These are phyloP conservation scores for Ochropleura plecta DNA, from an alignment of 2,888 invertebrate genomes.

Conservation along the genomic window DNA sequence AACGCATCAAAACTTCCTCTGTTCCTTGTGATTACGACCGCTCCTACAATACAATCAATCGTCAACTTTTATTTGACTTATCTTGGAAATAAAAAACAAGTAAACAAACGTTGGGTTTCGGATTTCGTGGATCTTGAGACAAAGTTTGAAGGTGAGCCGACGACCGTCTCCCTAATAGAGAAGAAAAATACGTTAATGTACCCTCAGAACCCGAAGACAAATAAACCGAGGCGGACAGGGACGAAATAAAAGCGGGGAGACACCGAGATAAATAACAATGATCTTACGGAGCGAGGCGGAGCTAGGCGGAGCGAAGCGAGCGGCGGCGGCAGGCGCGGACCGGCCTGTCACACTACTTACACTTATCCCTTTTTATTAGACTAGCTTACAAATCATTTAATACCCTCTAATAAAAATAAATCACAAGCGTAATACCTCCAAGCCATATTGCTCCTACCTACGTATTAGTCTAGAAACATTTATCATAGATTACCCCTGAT, in stretches of 20 bases:
- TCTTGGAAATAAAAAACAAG: conserved; percentile 87
- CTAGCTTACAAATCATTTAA: conserved; percentile 71
- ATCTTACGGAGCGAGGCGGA: conserved; percentile 79
- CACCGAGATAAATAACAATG: conserved; percentile 89
- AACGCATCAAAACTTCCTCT: conserved; percentile 78
- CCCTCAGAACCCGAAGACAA: conserved; percentile 89
- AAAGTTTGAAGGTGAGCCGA: conserved; percentile 89
- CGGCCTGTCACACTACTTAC: conserved; percentile 77
- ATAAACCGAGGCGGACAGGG: conserved; percentile 88
- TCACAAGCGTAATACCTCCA: conserved; percentile 59
- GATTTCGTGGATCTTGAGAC: conserved; percentile 80
- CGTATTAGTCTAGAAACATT: conserved; percentile 56
- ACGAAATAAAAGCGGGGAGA: conserved; percentile 88
- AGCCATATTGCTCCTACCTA: conserved; percentile 50
- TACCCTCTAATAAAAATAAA: conserved; percentile 66
- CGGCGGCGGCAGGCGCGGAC: conserved; percentile 52
- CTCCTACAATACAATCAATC: conserved; percentile 87
- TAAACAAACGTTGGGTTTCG: conserved; percentile 81
- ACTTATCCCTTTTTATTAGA: conserved; percentile 77
- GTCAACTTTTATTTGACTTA: conserved; percentile 90
- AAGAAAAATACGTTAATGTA: conserved; percentile 91
- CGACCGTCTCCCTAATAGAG: conserved; percentile 89
- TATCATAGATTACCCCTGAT: conserved; percentile 59
- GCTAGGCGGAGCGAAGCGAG: conserved; percentile 42
- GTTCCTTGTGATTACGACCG: conserved; percentile 82